Evolutionary conservation across 1,140 invertebrate genomes (phyloP), one percentile per base, ranked within the genome.

Genomic region (Elymnias hypermnestra): DNA sequence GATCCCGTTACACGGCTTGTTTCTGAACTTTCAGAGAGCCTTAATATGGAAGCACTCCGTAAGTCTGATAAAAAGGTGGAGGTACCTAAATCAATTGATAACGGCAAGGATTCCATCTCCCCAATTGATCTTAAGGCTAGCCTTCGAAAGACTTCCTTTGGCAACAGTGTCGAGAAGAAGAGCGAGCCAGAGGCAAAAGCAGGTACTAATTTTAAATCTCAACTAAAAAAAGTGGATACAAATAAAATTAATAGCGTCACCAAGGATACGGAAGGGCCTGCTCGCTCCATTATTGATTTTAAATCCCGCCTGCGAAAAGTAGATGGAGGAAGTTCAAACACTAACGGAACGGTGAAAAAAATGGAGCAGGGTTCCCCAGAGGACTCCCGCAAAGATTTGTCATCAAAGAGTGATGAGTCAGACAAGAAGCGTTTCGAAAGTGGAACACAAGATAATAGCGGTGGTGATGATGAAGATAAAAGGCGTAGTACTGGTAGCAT

Each of bases 401-500:
- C 61, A 0, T 69, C 39, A 25, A 72, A 72, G 63, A 81, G 65
- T 36, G 68, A 74, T 5, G 82, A 88, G 22, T 79, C 82, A 53
- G 84, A 70, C 39, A 75, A 69, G 25, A 86, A 83, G 35, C 82
- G 86, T 13, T 88, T 88, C 2, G 89, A 90, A 45, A 87, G 84
- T n/a, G 74, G 69, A n/a, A 72, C 75, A 2, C 54, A 72, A 25
- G 91, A 92, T 35, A 90, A 61, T 3, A 70, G 58, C 18, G 72
- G 59, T 26, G 87, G 87, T 1, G 92, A 92, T n/a, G 92, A 93
- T 2, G 93, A 95, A 44, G 94, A 95, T 63, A 97, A 97, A 73
- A 87, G 95, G n/a, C 91, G 94, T 36, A 97, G 95, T 72, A 96
- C 95, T 19, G 95, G 95, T 37, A 96, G 95, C 83, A 97, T 98